Evolutionary conservation across 2,113 vertebrate genomes (phyloP), one percentile per base, ranked within the genome.

Genomic region (Bucco capensis): DNA sequence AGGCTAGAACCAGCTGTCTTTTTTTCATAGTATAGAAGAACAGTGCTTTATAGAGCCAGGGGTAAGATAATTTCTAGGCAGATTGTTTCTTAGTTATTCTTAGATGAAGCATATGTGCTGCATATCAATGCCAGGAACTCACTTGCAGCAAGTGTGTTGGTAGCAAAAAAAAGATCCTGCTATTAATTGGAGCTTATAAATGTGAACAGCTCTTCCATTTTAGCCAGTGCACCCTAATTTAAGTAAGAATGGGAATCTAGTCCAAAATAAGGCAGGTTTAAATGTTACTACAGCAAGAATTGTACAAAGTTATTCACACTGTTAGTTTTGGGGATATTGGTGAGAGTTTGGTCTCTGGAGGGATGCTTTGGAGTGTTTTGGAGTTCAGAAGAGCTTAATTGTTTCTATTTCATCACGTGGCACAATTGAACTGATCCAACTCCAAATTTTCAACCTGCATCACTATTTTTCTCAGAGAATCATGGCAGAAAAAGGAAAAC

Each of bases 11-110:
- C 85, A 96, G 66, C 92, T 89, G 81, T 87, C 79, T 33, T 76
- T 92, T 96, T 92, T n/a, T 86, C 42, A 35, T 96, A 69, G 40
- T 80, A 80, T 62, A 90, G 86, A 95, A 88, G 69, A 83, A 86
- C 46, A 83, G 35, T 73, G 28, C 58, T 95, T 97, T 92, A 60
- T 73, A 71, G 71, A 96, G 75, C 58, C 42, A 90, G 75, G 40
- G 53, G 87, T 91, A 92, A n/a, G 84, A 96, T 94, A 92, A 91
- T 87, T 96, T 94, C 94, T 93, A 92, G 94, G 90, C 96, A 97
- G 93, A 94, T 95, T 96, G 78, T 92, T 94, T 93, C 79, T 96
- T 95, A 95, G 94, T 96, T 97, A 96, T 96, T 97, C 96, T 97
- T 96, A 96, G 96, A 92, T 93, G 83, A 92, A 96, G 31, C 96